Evolutionary conservation across 2,797 vertebrate species (phyloP).

Genomic region (Pteropus rufus): DNA sequence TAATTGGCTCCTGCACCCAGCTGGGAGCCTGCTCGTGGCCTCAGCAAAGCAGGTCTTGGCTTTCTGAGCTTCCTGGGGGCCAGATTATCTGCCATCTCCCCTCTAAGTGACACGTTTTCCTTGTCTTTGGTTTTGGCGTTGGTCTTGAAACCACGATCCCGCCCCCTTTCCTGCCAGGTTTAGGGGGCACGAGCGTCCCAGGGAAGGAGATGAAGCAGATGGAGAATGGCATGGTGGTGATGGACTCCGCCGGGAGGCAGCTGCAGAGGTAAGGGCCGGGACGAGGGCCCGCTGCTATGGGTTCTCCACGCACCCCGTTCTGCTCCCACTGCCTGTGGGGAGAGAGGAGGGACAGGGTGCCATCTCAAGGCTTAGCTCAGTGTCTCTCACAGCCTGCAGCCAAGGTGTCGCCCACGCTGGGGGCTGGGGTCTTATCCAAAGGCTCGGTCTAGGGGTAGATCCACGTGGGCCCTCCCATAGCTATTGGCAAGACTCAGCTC

Average conservation of each 20-base stretch:
- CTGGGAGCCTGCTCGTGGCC: background rate
- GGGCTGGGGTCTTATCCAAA: background rate
- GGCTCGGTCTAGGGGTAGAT: background rate
- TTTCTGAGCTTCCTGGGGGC: background rate
- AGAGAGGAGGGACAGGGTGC: background rate
- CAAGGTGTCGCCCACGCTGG: background rate
- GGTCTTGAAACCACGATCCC: background rate
- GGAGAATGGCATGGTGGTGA: conserved; percentile 86
- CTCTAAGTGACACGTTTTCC: background rate
- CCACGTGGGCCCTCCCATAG: fast-evolving
- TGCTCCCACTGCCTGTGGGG: too few species aligned
- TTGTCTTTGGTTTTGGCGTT: background rate
- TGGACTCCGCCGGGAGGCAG: conserved; percentile 58
- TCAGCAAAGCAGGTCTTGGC: background rate
- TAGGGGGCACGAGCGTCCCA: conserved; percentile 71
- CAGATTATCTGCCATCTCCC: background rate
- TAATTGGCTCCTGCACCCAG: background rate
- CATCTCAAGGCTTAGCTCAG: background rate
- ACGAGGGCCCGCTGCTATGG: fast-evolving
- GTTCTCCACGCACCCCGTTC: fast-evolving
- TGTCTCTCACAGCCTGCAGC: background rate
- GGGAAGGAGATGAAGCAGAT: conserved; percentile 80
- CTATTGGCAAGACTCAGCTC: background rate
- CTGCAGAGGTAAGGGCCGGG: conserved; percentile 76
- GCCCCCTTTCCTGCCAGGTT: background rate